Percentiles rank a stretch among this genome's conserved stretches.
These are phyloP conservation scores for Clupea harengus DNA, from an alignment of 2,113 vertebrate species.

Conservation along the genomic window DNA sequence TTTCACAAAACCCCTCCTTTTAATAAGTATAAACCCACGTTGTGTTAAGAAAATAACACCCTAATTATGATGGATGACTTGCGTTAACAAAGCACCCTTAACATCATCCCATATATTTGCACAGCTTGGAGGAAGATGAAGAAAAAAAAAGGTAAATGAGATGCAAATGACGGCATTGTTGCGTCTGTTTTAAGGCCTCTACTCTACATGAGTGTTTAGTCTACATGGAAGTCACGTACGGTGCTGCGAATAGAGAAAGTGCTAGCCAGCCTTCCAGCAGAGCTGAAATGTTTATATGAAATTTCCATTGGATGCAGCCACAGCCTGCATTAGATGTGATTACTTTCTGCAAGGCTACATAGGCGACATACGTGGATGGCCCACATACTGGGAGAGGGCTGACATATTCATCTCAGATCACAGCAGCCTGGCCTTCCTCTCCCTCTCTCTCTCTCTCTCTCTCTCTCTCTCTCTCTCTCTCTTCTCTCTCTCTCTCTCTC, in stretches of 20 bases:
- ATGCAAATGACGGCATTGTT: background rate
- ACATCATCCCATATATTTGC: background rate
- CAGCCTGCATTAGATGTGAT: slow-evolving; percentile 6
- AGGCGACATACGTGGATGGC: background rate
- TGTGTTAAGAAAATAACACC: background rate
- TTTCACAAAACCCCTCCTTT: background rate
- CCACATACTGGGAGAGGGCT: slow-evolving; percentile 24
- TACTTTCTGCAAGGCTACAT: background rate
- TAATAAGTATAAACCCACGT: background rate
- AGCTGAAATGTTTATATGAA: background rate
- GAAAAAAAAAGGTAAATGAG: background rate
- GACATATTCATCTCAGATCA: slow-evolving; percentile 36
- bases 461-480: background rate
- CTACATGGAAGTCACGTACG: background rate
- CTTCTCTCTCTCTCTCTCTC: background rate
- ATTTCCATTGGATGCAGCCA: background rate
- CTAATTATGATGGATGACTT: background rate
- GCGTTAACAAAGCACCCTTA: background rate
- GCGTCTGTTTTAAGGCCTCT: background rate
- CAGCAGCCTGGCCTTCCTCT: slow-evolving; percentile 17
- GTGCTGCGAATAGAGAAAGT: background rate
- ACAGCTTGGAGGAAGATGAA: background rate
- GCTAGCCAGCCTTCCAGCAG: background rate
- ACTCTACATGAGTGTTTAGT: background rate
- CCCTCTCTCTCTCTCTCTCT: background rate